A percentile compares a stretch with the other conserved stretches of the same genome.
phyloP scores from a whole-genome alignment of 2,888 invertebrate genomes.

The Taenaris catops region DNA sequence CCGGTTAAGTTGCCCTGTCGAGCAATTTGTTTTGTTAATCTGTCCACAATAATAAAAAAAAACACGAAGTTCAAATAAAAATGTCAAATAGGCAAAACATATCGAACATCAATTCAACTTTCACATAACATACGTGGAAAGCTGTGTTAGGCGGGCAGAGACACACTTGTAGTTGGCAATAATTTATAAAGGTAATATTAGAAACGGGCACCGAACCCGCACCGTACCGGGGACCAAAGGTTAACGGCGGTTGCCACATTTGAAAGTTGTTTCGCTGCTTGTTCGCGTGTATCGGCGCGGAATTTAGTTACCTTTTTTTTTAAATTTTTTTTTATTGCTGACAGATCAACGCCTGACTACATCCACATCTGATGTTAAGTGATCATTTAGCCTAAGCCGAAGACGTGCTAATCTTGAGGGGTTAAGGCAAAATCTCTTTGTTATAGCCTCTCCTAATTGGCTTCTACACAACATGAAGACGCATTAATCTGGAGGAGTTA shows the following conservation, averaged over 20 bases:
- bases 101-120: constrained; percentile 14
- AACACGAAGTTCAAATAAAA: constrained; percentile 13
- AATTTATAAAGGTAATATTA: constrained; percentile 28
- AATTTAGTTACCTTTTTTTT: constrained; percentile 24
- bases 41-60: too few relatives aligned
- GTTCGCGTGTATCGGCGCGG: constrained; percentile 25
- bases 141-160: constrained; percentile 1
- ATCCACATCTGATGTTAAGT: too few relatives aligned
- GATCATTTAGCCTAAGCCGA: too few relatives aligned
- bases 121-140: constrained; percentile 14
- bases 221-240: constrained; percentile 27
- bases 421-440: too few relatives aligned
- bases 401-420: too few relatives aligned
- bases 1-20: too few relatives aligned
- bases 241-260: constrained; percentile 31
- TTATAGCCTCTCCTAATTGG: too few relatives aligned
- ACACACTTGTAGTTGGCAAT: constrained; percentile 13
- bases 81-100: constrained; percentile 12
- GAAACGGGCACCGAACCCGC: constrained; percentile 26
- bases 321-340: background rate
- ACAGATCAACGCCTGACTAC: too few relatives aligned
- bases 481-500: too few relatives aligned
- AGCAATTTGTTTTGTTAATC: too few relatives aligned
- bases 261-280: constrained; percentile 35
- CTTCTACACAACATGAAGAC: too few relatives aligned